Evolutionary conservation across 2,888 invertebrate species (phyloP).

Genomic region (Vannuccia rotundouncinata): DNA sequence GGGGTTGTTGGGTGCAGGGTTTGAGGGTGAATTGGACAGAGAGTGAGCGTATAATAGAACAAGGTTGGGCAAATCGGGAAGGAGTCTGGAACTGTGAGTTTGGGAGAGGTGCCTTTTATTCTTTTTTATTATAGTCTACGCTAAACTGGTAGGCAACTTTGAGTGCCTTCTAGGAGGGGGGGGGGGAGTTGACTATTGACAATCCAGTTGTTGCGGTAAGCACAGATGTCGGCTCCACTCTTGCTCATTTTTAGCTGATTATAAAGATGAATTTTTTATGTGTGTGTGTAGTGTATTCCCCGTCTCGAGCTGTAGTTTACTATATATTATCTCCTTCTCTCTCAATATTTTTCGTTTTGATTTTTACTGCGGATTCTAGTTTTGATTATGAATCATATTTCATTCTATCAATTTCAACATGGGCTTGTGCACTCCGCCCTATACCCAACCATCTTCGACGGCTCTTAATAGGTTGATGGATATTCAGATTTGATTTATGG

Average conservation of each 20-base stretch:
- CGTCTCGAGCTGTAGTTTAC: too few relatives aligned
- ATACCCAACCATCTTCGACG: constrained; percentile 13
- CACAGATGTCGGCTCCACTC: neutral
- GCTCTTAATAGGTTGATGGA: constrained; percentile 23
- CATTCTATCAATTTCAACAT: neutral
- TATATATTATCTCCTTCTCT: neutral
- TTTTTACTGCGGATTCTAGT: neutral
- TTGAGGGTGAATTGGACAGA: neutral
- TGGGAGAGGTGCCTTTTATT: too few relatives aligned
- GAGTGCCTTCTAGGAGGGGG: neutral
- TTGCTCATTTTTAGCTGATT: neutral
- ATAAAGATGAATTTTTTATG: neutral
- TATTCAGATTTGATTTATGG: constrained; percentile 11
- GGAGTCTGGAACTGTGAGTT: too few relatives aligned
- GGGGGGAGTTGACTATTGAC: neutral
- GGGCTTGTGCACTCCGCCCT: neutral
- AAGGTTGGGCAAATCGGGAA: neutral
- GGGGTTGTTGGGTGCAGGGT: neutral
- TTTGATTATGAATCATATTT: constrained; percentile 19
- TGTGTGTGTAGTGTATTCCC: too few relatives aligned
- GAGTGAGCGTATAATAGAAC: neutral
- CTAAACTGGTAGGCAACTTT: too few relatives aligned
- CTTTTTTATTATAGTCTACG: too few relatives aligned
- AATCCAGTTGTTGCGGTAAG: neutral
- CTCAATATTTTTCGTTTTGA: neutral